Base-by-base conservation (phyloP, 2,888 invertebrate species). In the Pristionchus exspectatus region DNA sequence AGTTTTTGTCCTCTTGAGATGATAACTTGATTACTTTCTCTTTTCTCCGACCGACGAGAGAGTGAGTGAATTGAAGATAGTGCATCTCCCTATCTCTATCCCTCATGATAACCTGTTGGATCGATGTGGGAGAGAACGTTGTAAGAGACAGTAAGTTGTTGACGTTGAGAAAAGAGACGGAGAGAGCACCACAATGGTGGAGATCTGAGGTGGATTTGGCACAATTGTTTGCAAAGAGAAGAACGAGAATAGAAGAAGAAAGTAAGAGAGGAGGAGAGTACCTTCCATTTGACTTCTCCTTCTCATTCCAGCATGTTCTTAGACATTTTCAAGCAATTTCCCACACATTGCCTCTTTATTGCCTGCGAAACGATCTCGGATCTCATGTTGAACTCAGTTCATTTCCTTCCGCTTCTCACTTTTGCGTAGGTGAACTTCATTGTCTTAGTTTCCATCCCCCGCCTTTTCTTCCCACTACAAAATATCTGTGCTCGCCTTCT, bases 211-310 rank as follows among this genome's bases (percentile, higher is more conserved):
- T 50, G 38, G 74, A 74, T 74, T 74, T 74, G 38, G 74, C 21
- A 44, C n/a, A n/a, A 81, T 16, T 81, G 81, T 81, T 81, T 81
- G 81, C 81, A 77, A 77, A 77, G 77, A 77, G 77, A 69, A n/a
- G 69, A 44, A 81, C 50, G 44, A 54, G 54, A 81, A 81, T n/a
- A 81, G 81, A 54, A 54, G 81, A 81, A 50, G 81, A 81, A 81
- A 50, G 50, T 50, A 50, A 54, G 81, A 50, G 81, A 50, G 16
- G 59, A 9, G 21, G 18, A 27, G 81, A 54, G 50, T 81, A 27
- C 81, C 27, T 54, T 27, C 27, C 81, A 54, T 81, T 81, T 81
- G 50, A n/a, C 81, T 33, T 33, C 72, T 27, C 38, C 44, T 27
- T 69, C 12, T 14, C 69, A 69, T 38, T 33, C 30, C 69, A 14